Base-by-base conservation (phyloP, 2,888 invertebrate genomes). In the Plebejus melissa region DNA sequence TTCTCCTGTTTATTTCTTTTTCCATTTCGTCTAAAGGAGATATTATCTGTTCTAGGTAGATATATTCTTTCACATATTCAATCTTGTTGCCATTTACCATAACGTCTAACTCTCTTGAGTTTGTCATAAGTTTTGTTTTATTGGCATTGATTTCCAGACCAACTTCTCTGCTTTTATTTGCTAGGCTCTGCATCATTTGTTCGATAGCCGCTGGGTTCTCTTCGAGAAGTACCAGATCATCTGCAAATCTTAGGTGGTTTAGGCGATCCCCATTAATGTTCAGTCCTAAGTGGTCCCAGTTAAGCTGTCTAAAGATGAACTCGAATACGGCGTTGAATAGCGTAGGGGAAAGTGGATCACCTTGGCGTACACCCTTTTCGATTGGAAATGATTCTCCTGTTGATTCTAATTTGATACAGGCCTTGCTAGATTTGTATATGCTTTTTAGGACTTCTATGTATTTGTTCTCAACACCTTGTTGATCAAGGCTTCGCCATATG, bases 1-100 rank as follows among this genome's bases (percentile, higher is more conserved):
- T 76, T 36, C 74, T 75, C 60, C 77, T 77, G 38, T 78, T 70
- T 60, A 79, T 76, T 78, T 79, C 78, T 72, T 76, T 76, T 54
- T 77, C 50, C 77, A 76, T 76, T 71, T 6, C 28, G 16, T 78
- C 76, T 65, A 9, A 11, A 69, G 77, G 65, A 65, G 77, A 77
- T 65, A 78, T 77, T 70, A 77, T 78, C 74, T 77, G 76, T 54
- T 76, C 76, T 57, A 78, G 32, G 54, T 77, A 76, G 13, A 76
- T 65, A 77, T 70, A 74, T 74, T 76, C 75, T 13, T 74, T 70
- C 28, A 77, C 77, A 76, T 77, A 76, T 69, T 77, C 76, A 1
- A 78, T 74, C 74, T 76, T 78, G 50, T 76, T 76, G 69, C 75
- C 76, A 58, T 78, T 38, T 58, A 78, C 71, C 75, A 11, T 70